Evolutionary conservation across 2,797 vertebrate species (phyloP).

Genomic region (Sebastes steindachneri): DNA sequence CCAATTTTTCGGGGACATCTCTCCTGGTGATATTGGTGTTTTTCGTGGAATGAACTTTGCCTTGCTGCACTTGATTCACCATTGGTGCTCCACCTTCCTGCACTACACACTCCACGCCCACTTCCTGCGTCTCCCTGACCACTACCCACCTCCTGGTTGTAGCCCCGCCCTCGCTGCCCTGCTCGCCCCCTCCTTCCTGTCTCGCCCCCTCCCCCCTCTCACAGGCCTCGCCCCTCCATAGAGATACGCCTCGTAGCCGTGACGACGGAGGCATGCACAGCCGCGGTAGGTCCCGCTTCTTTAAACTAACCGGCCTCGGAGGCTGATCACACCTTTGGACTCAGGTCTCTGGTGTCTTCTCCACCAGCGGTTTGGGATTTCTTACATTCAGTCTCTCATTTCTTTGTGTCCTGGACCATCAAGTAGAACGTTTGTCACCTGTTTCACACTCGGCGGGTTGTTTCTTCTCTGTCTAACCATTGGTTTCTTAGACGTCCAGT

Average conservation of each 20-base stretch:
- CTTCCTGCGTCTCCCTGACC: constrained; percentile 85
- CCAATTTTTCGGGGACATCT: background rate
- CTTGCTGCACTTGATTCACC: constrained; percentile 81
- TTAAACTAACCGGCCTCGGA: constrained; percentile 24
- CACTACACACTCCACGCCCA: constrained; percentile 74
- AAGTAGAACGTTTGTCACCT: background rate
- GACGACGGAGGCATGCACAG: constrained; percentile 86
- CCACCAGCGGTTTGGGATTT: background rate
- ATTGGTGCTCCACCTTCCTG: constrained; percentile 70
- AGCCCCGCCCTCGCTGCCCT: constrained; percentile 91
- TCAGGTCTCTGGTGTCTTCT: background rate
- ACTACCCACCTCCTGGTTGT: constrained; percentile 85
- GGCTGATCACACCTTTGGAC: constrained; percentile 11
- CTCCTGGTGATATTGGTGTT: constrained; percentile 47
- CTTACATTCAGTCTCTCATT: background rate
- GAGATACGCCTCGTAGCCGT: constrained; percentile 88
- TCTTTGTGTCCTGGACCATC: background rate
- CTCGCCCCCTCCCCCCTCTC: constrained; percentile 91
- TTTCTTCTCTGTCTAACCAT: background rate
- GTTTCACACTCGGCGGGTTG: too few relatives aligned
- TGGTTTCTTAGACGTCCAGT: background rate
- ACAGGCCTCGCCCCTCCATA: constrained; percentile 91
- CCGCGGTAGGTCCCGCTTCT: constrained; percentile 88
- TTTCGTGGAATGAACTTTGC: constrained; percentile 68
- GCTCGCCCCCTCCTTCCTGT: constrained; percentile 88